Evolutionary conservation across 2,797 vertebrate genomes (phyloP), one percentile per base, ranked within the genome.

Genomic region (Falco rusticolus): DNA sequence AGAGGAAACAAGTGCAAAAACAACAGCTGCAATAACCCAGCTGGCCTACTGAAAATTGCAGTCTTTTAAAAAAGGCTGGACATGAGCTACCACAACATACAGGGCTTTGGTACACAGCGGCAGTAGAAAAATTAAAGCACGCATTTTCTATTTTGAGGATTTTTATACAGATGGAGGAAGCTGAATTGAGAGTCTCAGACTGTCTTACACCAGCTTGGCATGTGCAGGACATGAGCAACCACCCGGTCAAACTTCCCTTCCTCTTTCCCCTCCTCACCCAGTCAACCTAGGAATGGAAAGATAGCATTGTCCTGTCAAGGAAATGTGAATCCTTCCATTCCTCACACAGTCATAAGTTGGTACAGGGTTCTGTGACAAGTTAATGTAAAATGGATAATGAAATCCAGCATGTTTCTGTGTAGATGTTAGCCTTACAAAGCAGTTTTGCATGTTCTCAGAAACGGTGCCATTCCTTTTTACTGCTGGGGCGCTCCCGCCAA

Each of bases 311-410:
- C 94, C 96, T 61, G 56, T 87, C 77, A 89, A 81, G 87, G 95
- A 94, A 97, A 96, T 80, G 91, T 84, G 87, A 95, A 96, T 95
- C 96, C 93, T 97, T 90, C 88, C 94, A 96, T 87, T 90, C 82
- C 89, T 80, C 74, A 89, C 85, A 98, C 98, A 98, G 98, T 98
- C 98, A 71, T 98, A 98, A 98, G 96, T 97, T 98, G 98, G 98
- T 98, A 98, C 98, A 98, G 98, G 97, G 97, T 97, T 97, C 95
- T 96, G 81, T 79, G 85, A 94, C 89, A 51, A 61, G 60, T 47
- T 54, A 50, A 61, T 57, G 43, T 31, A 5, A 37, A 63, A 59
- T 4, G 43, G 68, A 28, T 45, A 81, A 81, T 22, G 79, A 93
- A 79, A 76, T 74, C 61, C 50, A 78, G 72, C 11, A 10, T 53